These are phyloP conservation scores for Seriola quinqueradiata DNA, from an alignment of 2,113 vertebrate species.

Conservation along the genomic window DNA sequence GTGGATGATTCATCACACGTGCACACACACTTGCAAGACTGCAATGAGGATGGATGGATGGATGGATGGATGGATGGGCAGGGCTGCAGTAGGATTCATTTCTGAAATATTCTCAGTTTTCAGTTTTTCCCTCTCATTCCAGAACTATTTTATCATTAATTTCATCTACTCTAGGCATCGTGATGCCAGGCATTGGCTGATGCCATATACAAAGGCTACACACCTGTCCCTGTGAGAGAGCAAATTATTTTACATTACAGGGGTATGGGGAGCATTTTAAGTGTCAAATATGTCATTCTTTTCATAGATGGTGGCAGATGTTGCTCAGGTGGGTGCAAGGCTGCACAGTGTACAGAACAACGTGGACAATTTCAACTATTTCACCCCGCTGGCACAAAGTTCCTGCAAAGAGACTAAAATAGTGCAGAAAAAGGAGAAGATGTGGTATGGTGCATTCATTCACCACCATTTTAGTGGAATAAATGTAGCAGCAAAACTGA, in stretches of 20 bases:
- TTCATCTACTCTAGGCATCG: neutral
- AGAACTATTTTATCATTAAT: neutral
- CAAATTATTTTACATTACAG: neutral
- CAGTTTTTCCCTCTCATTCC: neutral
- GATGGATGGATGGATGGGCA: neutral
- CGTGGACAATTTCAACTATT: constrained; percentile 29
- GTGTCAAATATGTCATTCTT: constrained; percentile 33
- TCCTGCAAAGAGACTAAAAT: constrained; percentile 29
- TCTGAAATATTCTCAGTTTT: constrained; percentile 8
- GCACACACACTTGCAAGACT: neutral
- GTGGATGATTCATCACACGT: constrained; percentile 31
- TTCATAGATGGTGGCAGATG: constrained; percentile 21
- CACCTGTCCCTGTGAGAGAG: constrained; percentile 12
- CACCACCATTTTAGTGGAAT: constrained; percentile 40
- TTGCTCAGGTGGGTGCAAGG: constrained; percentile 31
- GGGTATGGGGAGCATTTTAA: constrained; percentile 3
- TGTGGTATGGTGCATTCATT: constrained; percentile 2
- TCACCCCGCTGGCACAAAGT: constrained; percentile 15
- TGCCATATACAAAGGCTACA: neutral
- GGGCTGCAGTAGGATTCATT: neutral
- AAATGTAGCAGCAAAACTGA: constrained; percentile 39
- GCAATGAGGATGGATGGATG: neutral
- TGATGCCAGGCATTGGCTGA: constrained; percentile 13
- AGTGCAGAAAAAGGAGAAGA: neutral
- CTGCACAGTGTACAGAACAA: constrained; percentile 28